These are phyloP conservation scores for Orchesella cincta DNA, from an alignment of 1,140 invertebrate genomes.

Conservation along the genomic window DNA sequence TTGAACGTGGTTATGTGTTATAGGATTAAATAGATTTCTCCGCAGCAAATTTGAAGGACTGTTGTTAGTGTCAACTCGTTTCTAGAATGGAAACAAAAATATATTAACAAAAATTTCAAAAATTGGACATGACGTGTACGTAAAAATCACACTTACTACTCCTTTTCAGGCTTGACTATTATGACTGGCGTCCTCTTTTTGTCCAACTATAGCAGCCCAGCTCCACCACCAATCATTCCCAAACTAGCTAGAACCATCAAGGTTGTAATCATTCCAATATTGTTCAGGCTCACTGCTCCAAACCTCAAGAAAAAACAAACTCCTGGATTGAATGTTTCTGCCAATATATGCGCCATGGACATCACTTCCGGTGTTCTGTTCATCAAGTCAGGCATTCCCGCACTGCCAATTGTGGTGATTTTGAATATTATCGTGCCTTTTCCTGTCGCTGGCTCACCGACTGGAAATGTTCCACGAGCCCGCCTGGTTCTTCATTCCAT, in stretches of 20 bases:
- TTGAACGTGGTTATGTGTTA: too few species aligned
- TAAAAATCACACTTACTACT: too few species aligned
- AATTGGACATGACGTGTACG: too few species aligned
- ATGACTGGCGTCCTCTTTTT: slow-evolving; percentile 24
- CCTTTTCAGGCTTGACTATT: too few species aligned
- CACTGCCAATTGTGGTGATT: background rate
- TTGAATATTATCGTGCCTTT: slow-evolving; percentile 24
- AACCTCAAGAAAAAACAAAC: slow-evolving; percentile 5
- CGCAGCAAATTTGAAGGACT: too few species aligned
- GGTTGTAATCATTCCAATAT: background rate
- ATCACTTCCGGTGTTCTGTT: slow-evolving; percentile 13
- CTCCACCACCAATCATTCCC: background rate
- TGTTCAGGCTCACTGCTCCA: background rate
- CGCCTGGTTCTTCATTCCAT: slow-evolving; percentile 28
- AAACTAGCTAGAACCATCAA: background rate
- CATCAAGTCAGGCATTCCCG: slow-evolving; percentile 14
- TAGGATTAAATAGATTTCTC: too few species aligned
- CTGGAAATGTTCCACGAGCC: slow-evolving; percentile 31
- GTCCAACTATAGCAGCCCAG: slow-evolving; percentile 13
- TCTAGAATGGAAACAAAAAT: too few species aligned
- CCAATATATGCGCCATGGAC: slow-evolving; percentile 7
- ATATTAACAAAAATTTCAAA: too few species aligned
- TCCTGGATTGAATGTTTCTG: slow-evolving; percentile 3
- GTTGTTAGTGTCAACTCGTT: too few species aligned
- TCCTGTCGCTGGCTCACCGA: slow-evolving; percentile 22